phyloP scores from a whole-genome alignment of 2,888 invertebrate species.

The Megastigmus dorsalis region DNA sequence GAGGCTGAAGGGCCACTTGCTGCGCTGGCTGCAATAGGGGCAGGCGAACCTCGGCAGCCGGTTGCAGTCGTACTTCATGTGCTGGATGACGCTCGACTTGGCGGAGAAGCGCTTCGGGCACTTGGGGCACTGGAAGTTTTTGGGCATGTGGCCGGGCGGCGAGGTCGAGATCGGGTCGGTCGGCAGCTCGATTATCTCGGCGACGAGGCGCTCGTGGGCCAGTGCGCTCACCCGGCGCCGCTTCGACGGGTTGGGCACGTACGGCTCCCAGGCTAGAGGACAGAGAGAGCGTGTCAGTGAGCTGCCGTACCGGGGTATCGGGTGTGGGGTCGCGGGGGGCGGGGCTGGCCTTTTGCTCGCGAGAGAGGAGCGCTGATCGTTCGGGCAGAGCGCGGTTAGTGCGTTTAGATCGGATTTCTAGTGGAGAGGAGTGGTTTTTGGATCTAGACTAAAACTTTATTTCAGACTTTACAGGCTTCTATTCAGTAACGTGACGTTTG shows the following conservation, averaged over 20 bases:
- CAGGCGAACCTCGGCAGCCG: constrained; percentile 37
- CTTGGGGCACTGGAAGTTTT: constrained; percentile 57
- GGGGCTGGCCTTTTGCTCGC: too few species aligned
- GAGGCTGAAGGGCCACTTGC: constrained; percentile 57
- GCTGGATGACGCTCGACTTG: constrained; percentile 69
- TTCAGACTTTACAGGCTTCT: too few species aligned
- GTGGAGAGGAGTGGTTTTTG: too few species aligned
- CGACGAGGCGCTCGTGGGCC: neutral
- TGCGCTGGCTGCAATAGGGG: constrained; percentile 37
- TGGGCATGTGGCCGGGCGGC: neutral
- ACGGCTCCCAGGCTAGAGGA: constrained; percentile 5
- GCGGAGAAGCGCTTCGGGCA: constrained; percentile 64
- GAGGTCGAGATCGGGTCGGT: neutral
- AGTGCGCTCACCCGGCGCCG: neutral
- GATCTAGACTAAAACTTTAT: too few species aligned
- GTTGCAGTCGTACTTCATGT: constrained; percentile 82
- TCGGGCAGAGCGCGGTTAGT: too few species aligned
- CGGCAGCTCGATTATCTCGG: constrained; percentile 29
- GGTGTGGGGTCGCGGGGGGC: too few species aligned
- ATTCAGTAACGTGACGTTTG: too few species aligned
- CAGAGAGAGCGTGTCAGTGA: neutral
- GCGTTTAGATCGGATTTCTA: too few species aligned
- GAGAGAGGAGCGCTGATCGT: too few species aligned
- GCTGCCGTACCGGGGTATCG: too few species aligned
- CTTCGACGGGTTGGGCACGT: constrained; percentile 6